phyloP scores from a whole-genome alignment of 2,797 vertebrate species.

The Gila robusta region DNA sequence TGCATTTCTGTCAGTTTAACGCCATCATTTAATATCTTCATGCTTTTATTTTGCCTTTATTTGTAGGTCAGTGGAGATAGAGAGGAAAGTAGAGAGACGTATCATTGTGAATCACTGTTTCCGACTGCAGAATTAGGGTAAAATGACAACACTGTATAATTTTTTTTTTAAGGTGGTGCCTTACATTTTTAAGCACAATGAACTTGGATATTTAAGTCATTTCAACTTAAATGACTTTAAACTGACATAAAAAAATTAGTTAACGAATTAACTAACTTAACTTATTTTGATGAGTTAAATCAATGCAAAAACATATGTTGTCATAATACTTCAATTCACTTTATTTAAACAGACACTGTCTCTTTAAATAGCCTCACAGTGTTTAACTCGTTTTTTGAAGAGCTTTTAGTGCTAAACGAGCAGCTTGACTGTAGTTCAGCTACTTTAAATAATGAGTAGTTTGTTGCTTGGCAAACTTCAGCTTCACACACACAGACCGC shows the following conservation, averaged over 20 bases:
- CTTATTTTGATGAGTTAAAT: no score
- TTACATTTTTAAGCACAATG: no score
- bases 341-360: background rate
- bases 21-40: no score
- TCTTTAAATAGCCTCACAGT: background rate
- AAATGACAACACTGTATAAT: background rate
- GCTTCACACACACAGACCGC: slow-evolving; percentile 14
- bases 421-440: background rate
- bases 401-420: background rate
- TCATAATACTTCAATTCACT: background rate
- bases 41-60: background rate
- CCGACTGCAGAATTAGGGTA: background rate
- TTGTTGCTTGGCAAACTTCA: slow-evolving; percentile 12
- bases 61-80: background rate
- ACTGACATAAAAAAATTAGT: no score
- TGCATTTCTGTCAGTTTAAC: no score
- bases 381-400: background rate
- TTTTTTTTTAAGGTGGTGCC: no score
- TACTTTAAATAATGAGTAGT: slow-evolving; percentile 32
- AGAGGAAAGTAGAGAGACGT: background rate
- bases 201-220: no score
- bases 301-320: no score
- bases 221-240: no score
- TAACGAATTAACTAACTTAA: no score
- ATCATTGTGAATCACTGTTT: background rate